Evolutionary conservation across 1,140 invertebrate genomes (phyloP).

Genomic region (Lepidotrigona ventralis): DNA sequence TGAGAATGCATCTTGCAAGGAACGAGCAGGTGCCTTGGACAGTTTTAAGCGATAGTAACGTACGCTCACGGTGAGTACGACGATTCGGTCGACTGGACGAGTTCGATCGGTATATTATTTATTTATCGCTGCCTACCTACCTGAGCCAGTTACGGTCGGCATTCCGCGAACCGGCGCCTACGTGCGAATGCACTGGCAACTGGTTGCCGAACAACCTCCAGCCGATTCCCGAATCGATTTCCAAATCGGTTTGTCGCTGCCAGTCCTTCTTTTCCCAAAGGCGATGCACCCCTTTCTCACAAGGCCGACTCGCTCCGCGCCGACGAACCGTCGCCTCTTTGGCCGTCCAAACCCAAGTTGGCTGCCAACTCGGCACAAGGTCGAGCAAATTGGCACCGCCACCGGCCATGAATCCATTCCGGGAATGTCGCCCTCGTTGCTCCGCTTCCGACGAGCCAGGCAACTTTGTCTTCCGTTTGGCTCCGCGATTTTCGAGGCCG

Average conservation of each 20-base stretch:
- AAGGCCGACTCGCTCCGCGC: not conserved
- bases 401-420: slow-evolving; percentile 57
- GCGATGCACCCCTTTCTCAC: not conserved
- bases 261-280: not conserved
- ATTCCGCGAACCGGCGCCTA: slow-evolving; percentile 62
- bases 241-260: not conserved
- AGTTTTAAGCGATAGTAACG: not conserved
- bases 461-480: slow-evolving; percentile 25
- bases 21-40: not conserved
- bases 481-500: slow-evolving; percentile 9
- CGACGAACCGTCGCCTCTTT: not conserved
- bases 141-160: slow-evolving; percentile 68
- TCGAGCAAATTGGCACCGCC: slow-evolving; percentile 63
- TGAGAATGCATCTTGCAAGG: slow-evolving; percentile 13
- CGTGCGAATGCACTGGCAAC: not conserved
- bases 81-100: not conserved
- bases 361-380: slow-evolving; percentile 61
- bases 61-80: no score
- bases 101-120: slow-evolving; percentile 69
- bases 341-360: slow-evolving; percentile 53
- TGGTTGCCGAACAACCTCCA: not conserved
- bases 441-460: slow-evolving; percentile 51
- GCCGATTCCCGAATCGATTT: not conserved
- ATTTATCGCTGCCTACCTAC: slow-evolving; percentile 70
- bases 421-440: slow-evolving; percentile 47